phyloP scores from a whole-genome alignment of 2,888 invertebrate genomes.

The Vanessa cardui region DNA sequence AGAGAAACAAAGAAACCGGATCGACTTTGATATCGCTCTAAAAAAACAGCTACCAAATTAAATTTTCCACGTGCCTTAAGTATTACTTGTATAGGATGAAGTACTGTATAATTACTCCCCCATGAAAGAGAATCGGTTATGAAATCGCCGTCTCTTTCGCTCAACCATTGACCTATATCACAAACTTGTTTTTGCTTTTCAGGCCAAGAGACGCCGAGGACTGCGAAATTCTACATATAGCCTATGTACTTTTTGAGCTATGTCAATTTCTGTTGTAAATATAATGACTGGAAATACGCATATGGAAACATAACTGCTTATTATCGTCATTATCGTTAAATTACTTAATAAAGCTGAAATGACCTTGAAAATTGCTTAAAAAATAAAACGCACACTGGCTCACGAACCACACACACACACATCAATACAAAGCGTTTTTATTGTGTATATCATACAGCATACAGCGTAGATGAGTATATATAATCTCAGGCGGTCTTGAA shows the following conservation, averaged over 20 bases:
- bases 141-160: constrained; percentile 34
- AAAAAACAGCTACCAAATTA: constrained; percentile 30
- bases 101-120: constrained; percentile 38
- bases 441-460: too few species aligned
- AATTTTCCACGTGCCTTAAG: constrained; percentile 36
- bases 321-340: too few species aligned
- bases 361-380: too few species aligned
- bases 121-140: constrained; percentile 40
- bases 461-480: too few species aligned
- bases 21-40: constrained; percentile 19
- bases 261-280: neutral
- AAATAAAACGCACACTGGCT: too few species aligned
- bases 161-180: constrained; percentile 42
- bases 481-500: too few species aligned
- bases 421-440: too few species aligned
- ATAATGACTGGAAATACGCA: neutral
- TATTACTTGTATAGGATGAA: constrained; percentile 28
- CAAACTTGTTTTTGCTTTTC: constrained; percentile 43
- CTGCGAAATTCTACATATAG: constrained; percentile 34
- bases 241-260: constrained; percentile 21
- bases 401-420: too few species aligned
- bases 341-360: too few species aligned
- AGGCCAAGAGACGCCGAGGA: constrained; percentile 39
- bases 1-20: constrained; percentile 16
- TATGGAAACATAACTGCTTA: too few species aligned